Base-by-base conservation (phyloP, 2,888 invertebrate genomes). In the Spilosoma lubricipeda region DNA sequence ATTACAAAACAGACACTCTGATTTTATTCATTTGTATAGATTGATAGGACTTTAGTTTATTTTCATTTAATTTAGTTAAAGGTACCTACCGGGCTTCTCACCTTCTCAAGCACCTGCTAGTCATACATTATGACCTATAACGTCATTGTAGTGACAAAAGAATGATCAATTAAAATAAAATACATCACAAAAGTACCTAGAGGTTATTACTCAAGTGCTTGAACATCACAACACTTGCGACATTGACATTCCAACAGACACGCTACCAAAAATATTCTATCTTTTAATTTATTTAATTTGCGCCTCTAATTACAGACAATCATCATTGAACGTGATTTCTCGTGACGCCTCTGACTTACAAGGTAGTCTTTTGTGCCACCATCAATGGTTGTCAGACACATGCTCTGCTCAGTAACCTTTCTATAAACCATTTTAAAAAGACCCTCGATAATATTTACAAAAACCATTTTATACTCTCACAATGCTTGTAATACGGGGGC, bases 321-420 rank as follows among this genome's bases (percentile, higher is more conserved):
- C 92, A 88, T 88, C 89, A 83, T 86, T 88, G 89, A 90, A 90
- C 91, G 91, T 92, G 90, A 90, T 87, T 89, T 85, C 83, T 91
- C 89, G 90, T 91, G 93, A 94, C 91, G 94, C 89, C 87, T 92
- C 79, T 90, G 91, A 93, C 93, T 92, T 88, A 91, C 93, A 93
- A 95, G 95, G 95, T 93, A 94, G 93, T 90, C 94, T 94, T 95
- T 94, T 94, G 93, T 94, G 87, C 86, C 88, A 89, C 88, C 93
- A 90, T 93, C 94, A 93, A 90, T 89, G 90, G 89, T 90, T 91
- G 92, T 92, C 92, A 91, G 93, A 87, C 89, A 83, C 87, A 80
- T 92, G 92, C 93, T 92, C 91, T 92, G 91, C 89, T 84, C 84
- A 80, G 89, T 92, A 93, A 92, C 93, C 91, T 93, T 93, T 90